Evolutionary conservation across 92 coral and sea anemone species (phyloP), one percentile per base, ranked within the genome.

Genomic region (Ricordea florida): DNA sequence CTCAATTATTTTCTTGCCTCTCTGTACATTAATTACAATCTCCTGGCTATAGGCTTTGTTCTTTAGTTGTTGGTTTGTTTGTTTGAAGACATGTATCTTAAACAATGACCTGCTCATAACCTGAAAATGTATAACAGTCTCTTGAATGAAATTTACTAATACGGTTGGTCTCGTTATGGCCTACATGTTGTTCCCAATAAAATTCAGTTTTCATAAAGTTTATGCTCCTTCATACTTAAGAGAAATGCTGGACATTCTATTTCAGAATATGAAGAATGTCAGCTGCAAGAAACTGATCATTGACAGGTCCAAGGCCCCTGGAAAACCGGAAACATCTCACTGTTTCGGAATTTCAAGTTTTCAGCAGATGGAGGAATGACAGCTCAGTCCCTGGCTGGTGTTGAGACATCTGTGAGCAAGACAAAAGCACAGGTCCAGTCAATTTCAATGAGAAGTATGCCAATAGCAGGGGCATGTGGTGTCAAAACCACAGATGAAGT

Each of bases 311-410:
- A 71, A 71, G 59, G 51, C 51, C 6, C 51, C 51, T 4, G 57
- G 26, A 69, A 66, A 1, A 50, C 64, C 5, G 24, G 34, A 16
- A 47, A 28, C 37, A 78, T 78, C 4, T 67, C 84, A 20, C 18
- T 44, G 4, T 66, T 38, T 78, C 68, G 68, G 2, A 71, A 61
- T 27, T 81, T 58, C 60, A 72, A 41, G 33, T 81, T 81, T 27
- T 68, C 81, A 2, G 52, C 55, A 7, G 27, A 16, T 3, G 30
- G 33, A 45, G 78, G 88, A 1, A 10, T 74, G 5, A 14, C 26
- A 22, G 66, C 72, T 16, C 29, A 59, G 51, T 83, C 78, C 0
- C 35, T 80, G 36, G 86, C 65, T 50, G 86, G 80, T 3, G 28
- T 61, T 9, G 80, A 74, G 6, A 80, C 59, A 21, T 14, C 24